Conservation (phyloP, 1,140 invertebrate genomes). For the Sarcophaga bullata region DNA sequence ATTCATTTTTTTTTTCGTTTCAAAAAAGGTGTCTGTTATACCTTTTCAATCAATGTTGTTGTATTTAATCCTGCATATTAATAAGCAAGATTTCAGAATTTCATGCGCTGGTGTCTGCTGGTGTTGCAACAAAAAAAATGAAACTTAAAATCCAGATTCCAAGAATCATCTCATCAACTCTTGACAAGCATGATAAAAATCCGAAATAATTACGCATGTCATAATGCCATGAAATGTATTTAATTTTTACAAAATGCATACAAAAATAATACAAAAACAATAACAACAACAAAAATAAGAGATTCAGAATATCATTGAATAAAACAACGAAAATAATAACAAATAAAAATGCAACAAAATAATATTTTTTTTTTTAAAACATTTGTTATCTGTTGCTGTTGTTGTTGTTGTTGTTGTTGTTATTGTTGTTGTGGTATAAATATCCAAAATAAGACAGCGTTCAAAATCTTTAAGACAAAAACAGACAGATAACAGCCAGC, state of each 20-base stretch:
- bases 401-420: not conserved
- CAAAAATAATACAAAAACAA: too few relatives aligned
- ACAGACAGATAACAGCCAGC: slow-evolving; percentile 36
- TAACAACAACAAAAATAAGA: too few relatives aligned
- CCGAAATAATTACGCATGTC: slow-evolving; percentile 48
- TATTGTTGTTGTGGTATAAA: slow-evolving; percentile 6
- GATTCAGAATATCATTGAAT: not conserved
- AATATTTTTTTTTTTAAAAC: not conserved
- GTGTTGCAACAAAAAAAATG: not conserved
- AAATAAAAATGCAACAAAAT: not conserved
- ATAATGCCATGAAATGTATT: slow-evolving; percentile 47
- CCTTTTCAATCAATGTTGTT: too few relatives aligned
- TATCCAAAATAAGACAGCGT: slow-evolving; percentile 38
- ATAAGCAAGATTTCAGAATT: too few relatives aligned
- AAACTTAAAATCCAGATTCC: slow-evolving; percentile 8
- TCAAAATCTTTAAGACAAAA: slow-evolving; percentile 38
- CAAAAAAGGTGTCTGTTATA: too few relatives aligned
- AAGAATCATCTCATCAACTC: slow-evolving; percentile 36
- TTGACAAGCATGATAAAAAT: slow-evolving; percentile 46
- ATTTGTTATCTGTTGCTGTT: not conserved
- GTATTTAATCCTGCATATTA: too few relatives aligned
- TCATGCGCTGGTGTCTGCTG: too few relatives aligned
- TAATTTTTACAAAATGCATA: slow-evolving; percentile 44
- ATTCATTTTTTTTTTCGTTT: too few relatives aligned
- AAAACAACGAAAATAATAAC: not conserved